Conservation (phyloP, 2,113 vertebrate genomes). For the Capra hircus region DNA sequence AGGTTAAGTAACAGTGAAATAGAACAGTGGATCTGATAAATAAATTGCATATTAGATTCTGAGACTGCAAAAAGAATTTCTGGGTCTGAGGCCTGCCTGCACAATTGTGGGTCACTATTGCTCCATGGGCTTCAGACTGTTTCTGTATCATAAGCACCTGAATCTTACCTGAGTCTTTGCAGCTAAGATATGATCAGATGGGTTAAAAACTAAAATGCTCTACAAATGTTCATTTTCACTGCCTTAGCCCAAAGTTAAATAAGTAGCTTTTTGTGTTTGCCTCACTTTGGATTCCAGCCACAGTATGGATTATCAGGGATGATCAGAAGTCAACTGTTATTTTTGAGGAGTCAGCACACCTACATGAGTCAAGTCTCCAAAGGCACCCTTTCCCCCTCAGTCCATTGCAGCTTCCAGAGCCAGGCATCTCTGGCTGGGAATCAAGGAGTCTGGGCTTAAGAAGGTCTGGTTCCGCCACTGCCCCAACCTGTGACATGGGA, state of each 20-base stretch:
- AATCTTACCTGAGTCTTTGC: neutral
- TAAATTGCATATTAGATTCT: neutral
- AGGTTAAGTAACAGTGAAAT: neutral
- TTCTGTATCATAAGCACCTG: neutral
- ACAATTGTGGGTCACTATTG: no score
- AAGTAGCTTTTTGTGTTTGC: neutral
- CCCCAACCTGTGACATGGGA: neutral
- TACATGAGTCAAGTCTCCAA: neutral
- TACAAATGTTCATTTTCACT: neutral
- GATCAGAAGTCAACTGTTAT: neutral
- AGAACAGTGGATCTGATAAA: neutral
- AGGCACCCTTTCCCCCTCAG: neutral
- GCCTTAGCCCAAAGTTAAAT: neutral
- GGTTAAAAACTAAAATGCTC: neutral
- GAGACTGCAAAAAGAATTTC: neutral
- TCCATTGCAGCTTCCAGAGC: neutral
- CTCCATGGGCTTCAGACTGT: neutral
- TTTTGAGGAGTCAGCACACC: slow-evolving; percentile 23
- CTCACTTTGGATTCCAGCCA: slow-evolving; percentile 16
- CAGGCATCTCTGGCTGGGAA: neutral
- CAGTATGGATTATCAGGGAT: neutral
- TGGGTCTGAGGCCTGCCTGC: neutral
- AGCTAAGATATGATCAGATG: neutral
- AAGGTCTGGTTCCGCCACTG: neutral
- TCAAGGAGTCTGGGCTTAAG: neutral